Conservation (phyloP, 2,797 vertebrate genomes). For the Hydrophis major region DNA sequence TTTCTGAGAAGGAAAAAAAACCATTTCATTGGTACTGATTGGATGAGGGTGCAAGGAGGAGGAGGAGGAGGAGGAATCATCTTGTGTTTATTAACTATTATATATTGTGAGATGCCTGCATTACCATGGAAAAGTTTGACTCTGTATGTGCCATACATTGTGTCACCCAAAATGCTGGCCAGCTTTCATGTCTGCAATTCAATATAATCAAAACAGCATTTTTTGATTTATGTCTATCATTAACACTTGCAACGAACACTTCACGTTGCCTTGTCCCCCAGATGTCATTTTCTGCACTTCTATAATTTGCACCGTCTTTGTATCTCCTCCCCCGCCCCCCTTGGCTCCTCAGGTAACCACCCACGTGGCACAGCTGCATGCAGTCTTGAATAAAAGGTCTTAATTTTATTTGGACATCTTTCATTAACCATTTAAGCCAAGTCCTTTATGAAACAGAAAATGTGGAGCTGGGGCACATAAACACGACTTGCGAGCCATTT, state of each 20-base stretch:
- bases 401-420: constrained; percentile 55
- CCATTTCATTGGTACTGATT: constrained; percentile 90
- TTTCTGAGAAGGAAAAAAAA: constrained; percentile 78
- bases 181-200: constrained; percentile 48
- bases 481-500: constrained; percentile 33
- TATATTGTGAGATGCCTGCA: constrained; percentile 52
- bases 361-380: constrained; percentile 54
- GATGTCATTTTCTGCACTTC: constrained; percentile 54
- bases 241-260: constrained; percentile 47
- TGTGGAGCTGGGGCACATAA: neutral
- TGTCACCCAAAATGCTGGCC: constrained; percentile 54
- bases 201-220: constrained; percentile 54
- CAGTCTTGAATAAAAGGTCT: constrained; percentile 57
- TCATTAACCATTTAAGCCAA: constrained; percentile 59
- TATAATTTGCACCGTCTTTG: constrained; percentile 55
- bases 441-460: constrained; percentile 29
- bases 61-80: neutral
- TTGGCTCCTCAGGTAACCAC: constrained; percentile 52
- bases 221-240: constrained; percentile 56
- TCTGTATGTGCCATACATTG: constrained; percentile 36
- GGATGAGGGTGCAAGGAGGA: constrained; percentile 78
- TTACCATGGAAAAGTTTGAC: constrained; percentile 17
- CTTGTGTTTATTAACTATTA: constrained; percentile 80
- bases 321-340: constrained; percentile 22
- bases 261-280: constrained; percentile 39